A percentile compares a stretch with the other conserved stretches of the same genome.
Conservation (phyloP, 2,113 vertebrate genomes). For the Gulo gulo region DNA sequence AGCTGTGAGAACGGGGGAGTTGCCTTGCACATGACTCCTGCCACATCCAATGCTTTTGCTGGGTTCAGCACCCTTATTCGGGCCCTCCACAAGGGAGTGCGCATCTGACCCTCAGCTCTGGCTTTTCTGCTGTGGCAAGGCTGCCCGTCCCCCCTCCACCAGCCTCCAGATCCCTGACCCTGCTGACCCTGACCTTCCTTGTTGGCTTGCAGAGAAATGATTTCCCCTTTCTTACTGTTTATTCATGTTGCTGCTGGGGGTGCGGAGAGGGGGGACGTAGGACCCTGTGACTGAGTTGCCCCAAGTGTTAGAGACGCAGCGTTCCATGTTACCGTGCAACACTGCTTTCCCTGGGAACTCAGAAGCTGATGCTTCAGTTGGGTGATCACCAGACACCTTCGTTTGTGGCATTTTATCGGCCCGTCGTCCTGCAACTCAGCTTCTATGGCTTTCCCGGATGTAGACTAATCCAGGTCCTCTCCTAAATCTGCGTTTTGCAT, state of each 20-base stretch:
- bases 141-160: not conserved
- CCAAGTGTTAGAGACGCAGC: not conserved
- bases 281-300: not conserved
- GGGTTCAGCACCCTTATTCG: accelerated
- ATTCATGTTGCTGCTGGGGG: not conserved
- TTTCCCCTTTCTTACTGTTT: not conserved
- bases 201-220: not conserved
- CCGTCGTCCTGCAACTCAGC: not conserved
- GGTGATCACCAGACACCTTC: not conserved
- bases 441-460: not conserved
- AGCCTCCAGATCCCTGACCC: not conserved
- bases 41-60: not conserved
- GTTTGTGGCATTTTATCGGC: not conserved
- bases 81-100: not conserved
- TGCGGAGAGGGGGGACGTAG: too few relatives aligned
- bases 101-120: not conserved
- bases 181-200: not conserved
- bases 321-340: accelerated
- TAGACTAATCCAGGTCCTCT: not conserved
- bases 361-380: not conserved
- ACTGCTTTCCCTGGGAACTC: not conserved
- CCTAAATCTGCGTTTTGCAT: not conserved
- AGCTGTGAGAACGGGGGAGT: not conserved
- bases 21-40: not conserved
- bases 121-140: not conserved